Evolutionary conservation across 2,888 invertebrate genomes (phyloP).

Genomic region (Thera obeliscata): DNA sequence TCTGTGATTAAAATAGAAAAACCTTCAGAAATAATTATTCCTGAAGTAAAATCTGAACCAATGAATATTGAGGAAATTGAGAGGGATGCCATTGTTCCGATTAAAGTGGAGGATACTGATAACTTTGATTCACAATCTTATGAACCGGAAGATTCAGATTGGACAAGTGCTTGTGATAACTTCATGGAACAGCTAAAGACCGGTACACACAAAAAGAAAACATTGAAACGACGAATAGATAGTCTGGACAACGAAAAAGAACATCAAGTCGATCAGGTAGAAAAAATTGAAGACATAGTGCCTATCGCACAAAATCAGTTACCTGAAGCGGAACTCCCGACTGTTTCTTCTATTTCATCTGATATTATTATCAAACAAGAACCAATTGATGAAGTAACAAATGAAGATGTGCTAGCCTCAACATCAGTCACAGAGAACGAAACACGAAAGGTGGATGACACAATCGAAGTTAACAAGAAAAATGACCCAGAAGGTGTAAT

Average conservation of each 20-base stretch:
- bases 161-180: constrained; percentile 90
- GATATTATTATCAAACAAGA: constrained; percentile 63
- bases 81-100: constrained; percentile 80
- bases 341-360: constrained; percentile 13
- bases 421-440: constrained; percentile 44
- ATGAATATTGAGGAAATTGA: constrained; percentile 87
- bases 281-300: constrained; percentile 36
- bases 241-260: constrained; percentile 56
- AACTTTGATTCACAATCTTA: constrained; percentile 46
- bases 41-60: constrained; percentile 88
- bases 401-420: constrained; percentile 38
- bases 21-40: constrained; percentile 70
- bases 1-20: constrained; percentile 87
- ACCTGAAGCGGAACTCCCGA: constrained; percentile 35
- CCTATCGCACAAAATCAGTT: constrained; percentile 27
- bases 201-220: constrained; percentile 84
- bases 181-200: constrained; percentile 90
- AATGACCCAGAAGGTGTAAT: constrained; percentile 1
- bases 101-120: constrained; percentile 67
- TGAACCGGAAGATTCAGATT: constrained; percentile 74
- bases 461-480: constrained; percentile 48
- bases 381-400: constrained; percentile 64
- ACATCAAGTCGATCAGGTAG: constrained; percentile 33
- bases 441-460: constrained; percentile 52
- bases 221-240: constrained; percentile 78